phyloP scores from a whole-genome alignment of 2,113 vertebrate species.

The Serilophus lunatus region DNA sequence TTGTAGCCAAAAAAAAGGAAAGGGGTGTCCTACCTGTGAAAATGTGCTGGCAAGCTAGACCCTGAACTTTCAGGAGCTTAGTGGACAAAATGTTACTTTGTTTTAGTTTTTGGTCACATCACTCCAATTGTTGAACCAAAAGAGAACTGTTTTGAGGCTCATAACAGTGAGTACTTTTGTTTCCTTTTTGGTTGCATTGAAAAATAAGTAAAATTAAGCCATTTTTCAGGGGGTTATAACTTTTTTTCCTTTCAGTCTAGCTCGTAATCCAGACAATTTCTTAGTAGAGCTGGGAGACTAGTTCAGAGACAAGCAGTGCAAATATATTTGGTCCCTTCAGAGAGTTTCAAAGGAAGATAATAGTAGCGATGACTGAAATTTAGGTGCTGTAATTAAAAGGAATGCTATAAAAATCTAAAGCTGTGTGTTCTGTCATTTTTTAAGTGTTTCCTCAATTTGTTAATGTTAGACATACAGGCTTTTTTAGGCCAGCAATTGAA shows the following conservation, averaged over 20 bases:
- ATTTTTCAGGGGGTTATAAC: neutral
- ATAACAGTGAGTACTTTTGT: neutral
- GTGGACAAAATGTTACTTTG: neutral
- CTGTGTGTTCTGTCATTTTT: fast-evolving
- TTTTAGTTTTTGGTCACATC: neutral
- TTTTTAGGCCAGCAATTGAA: neutral
- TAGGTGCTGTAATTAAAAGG: neutral
- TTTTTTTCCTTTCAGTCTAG: neutral
- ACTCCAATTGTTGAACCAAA: neutral
- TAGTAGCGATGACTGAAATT: neutral
- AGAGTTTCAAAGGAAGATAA: neutral
- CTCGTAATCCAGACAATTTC: neutral
- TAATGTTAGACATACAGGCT: neutral
- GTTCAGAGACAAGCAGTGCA: neutral
- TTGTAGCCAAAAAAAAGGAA: neutral
- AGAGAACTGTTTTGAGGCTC: neutral
- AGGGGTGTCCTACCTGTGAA: neutral
- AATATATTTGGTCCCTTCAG: neutral
- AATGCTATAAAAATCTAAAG: neutral
- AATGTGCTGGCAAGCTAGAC: neutral
- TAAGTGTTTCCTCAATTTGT: neutral
- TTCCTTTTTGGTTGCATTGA: neutral
- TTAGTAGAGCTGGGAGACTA: neutral
- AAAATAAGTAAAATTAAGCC: neutral
- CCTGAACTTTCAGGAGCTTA: neutral